A percentile compares a stretch with the other conserved stretches of the same genome.
These are phyloP conservation scores for Coelinius sp. DNA, from an alignment of 2,888 invertebrate species.

Conservation along the genomic window DNA sequence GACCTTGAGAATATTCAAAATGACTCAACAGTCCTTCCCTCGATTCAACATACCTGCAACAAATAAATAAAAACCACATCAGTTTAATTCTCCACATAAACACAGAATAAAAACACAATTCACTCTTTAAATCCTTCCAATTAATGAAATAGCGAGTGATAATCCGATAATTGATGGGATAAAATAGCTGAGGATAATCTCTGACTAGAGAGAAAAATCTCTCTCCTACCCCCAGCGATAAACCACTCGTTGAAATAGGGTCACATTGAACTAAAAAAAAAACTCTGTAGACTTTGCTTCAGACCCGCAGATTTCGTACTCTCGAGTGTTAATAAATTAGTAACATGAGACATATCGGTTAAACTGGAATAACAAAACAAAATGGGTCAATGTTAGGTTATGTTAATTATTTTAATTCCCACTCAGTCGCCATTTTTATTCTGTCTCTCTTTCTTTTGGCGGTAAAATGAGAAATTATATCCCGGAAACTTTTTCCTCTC, in stretches of 20 bases:
- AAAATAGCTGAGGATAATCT: not conserved
- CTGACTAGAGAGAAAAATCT: not conserved
- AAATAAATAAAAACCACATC: conserved; percentile 47
- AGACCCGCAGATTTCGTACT: conserved; percentile 37
- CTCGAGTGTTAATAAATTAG: conserved; percentile 65
- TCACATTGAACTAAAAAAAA: conserved; percentile 51
- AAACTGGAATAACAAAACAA: conserved; percentile 39
- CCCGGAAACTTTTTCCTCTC: conserved; percentile 43
- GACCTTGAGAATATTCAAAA: conserved; percentile 1
- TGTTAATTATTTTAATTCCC: conserved; percentile 67
- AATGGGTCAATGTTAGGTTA: conserved; percentile 54
- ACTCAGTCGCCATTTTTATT: conserved; percentile 24
- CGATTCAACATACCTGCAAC: conserved; percentile 59
- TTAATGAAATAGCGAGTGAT: not conserved
- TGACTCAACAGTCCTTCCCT: not conserved
- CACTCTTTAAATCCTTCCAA: not conserved
- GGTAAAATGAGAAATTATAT: conserved; percentile 19
- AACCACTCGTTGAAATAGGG: not conserved
- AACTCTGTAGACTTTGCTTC: too few species aligned
- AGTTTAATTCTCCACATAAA: not conserved
- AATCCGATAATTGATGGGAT: conserved; percentile 2
- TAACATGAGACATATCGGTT: conserved; percentile 58
- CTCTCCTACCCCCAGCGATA: too few species aligned
- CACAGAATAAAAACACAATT: not conserved
- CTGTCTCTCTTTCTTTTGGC: conserved; percentile 6